Conservation (phyloP, 1,140 invertebrate genomes). For the Hydropsyche tenuis region DNA sequence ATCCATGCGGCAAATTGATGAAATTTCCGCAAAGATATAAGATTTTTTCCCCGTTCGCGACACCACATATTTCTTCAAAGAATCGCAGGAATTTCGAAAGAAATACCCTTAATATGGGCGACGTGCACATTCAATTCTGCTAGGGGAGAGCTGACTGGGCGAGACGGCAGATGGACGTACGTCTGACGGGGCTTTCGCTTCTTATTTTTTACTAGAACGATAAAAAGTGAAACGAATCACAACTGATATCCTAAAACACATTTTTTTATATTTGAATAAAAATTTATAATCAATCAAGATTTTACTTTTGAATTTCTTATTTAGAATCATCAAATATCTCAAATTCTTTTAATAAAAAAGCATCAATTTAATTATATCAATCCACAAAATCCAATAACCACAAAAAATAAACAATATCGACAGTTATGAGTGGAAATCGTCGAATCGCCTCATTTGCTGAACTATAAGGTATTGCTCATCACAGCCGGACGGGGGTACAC, state of each 20-base stretch:
- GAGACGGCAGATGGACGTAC: not conserved
- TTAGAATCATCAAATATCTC: no score
- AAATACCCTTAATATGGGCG: conserved; percentile 44
- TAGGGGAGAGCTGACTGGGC: not conserved
- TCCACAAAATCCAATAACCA: not conserved
- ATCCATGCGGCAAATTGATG: conserved; percentile 13
- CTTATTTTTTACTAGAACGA: not conserved
- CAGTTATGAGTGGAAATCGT: not conserved
- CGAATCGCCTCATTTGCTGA: conserved; percentile 2
- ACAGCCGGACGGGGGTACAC: no score
- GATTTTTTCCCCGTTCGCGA: conserved; percentile 39
- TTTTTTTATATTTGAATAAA: no score
- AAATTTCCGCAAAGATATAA: conserved; percentile 42
- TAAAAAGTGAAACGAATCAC: no score
- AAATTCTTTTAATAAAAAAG: no score
- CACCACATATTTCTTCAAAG: conserved; percentile 38
- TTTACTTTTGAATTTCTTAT: no score
- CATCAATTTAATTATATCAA: no score
- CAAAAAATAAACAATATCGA: not conserved
- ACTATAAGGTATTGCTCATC: no score
- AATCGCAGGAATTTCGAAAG: conserved; percentile 40
- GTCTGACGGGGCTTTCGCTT: not conserved
- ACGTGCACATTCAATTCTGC: conserved; percentile 20
- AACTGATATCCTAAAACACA: no score
- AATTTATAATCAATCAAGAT: no score